Base-by-base conservation (phyloP, 1,140 invertebrate genomes). In the Dreissena rostriformis region DNA sequence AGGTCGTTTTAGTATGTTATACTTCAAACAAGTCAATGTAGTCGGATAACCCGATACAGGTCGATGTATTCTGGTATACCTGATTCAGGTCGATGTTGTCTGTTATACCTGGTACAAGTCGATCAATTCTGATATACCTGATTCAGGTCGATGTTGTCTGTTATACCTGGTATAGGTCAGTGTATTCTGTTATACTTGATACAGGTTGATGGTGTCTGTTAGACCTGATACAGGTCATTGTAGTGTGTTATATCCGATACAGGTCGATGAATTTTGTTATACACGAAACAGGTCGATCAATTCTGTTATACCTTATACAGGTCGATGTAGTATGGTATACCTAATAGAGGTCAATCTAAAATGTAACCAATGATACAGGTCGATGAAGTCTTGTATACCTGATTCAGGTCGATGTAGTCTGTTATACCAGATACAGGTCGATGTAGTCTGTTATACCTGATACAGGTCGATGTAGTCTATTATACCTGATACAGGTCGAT, bases 91-190 rank as follows among this genome's bases (percentile, higher is more conserved):
- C 8, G 39, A 39, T 39, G 39, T 39, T 5, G 39, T 39, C 8
- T 52, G n/a, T 15, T 28, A 11, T 81, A 85, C 86, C 86, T 87
- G 86, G 65, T 86, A 87, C 10, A 87, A 57, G 53, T 87, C 86
- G 15, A 86, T 39, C 2, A 39, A 39, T 39, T 39, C 39, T 39
- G 39, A 5, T 39, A 39, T 39, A 39, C 8, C 39, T 39, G 39
- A 39, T 39, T 39, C n/a, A 82, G 61, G n/a, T 74, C 68, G 15
- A 82, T 82, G 39, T 73, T 73, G 57, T 74, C n/a, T 74, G 71
- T 73, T 63, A 63, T 63, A 24, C 61, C 11, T 22, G 65, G 53
- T 51, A 74, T 19, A 39, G 2, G 39, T 39, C 39, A 8, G 8
- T 39, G 39, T 39, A 8, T 2, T 39, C 12, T 52, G n/a, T 15